phyloP scores from a whole-genome alignment of 2,797 vertebrate genomes.

The Hypotaenidia philippensis region DNA sequence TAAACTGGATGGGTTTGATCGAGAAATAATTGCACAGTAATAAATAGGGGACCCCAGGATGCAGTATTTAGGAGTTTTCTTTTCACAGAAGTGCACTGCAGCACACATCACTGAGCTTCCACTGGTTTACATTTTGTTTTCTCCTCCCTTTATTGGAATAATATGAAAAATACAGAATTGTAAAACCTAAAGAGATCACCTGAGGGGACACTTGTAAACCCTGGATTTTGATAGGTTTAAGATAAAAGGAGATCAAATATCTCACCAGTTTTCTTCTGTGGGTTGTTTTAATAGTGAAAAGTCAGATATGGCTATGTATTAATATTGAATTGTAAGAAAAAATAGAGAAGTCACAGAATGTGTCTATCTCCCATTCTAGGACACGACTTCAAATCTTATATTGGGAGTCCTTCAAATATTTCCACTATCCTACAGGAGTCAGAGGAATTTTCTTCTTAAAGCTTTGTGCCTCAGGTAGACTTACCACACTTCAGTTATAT shows the following conservation, averaged over 20 bases:
- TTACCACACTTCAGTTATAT: accelerated
- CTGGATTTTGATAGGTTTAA: background rate
- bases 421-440: background rate
- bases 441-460: background rate
- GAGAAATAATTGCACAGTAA: background rate
- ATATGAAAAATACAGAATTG: background rate
- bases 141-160: background rate
- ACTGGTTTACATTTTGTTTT: background rate
- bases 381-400: background rate
- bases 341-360: background rate
- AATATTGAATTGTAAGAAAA: background rate
- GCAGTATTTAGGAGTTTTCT: background rate
- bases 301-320: background rate
- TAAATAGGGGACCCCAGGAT: background rate
- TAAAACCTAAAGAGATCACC: background rate
- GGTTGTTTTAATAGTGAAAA: background rate
- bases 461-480: background rate
- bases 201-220: background rate
- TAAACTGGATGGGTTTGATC: background rate
- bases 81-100: background rate
- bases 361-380: background rate
- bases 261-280: background rate
- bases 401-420: background rate
- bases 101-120: background rate
- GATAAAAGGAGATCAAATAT: background rate